phyloP scores from a whole-genome alignment of 1,140 invertebrate species.

The Daktulosphaira vitifoliae region DNA sequence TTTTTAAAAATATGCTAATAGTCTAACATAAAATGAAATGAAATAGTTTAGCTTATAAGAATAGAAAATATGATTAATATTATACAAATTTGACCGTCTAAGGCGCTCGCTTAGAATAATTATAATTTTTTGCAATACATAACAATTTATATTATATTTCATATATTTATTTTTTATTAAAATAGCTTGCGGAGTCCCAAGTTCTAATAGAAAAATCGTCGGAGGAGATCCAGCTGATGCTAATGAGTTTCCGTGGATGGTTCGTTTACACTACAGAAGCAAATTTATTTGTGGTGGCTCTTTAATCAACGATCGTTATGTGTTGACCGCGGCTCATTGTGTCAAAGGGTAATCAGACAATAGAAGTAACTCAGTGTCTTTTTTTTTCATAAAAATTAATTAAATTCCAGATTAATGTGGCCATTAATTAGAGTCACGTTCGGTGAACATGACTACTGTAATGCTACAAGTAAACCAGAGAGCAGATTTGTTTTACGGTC shows the following conservation, averaged over 20 bases:
- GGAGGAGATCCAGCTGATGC: conserved; percentile 57
- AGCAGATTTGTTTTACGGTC: conserved; percentile 64
- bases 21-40: no score
- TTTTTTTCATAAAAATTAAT: background rate
- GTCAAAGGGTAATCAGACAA: conserved; percentile 53
- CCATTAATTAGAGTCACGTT: conserved; percentile 81
- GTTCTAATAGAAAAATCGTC: conserved; percentile 59
- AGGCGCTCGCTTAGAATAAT: no score
- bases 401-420: conserved; percentile 68
- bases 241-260: conserved; percentile 68
- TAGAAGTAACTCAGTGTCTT: no score
- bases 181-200: conserved; percentile 55
- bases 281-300: conserved; percentile 65
- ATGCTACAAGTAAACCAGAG: conserved; percentile 57
- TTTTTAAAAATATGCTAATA: no score
- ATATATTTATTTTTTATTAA: conserved; percentile 34
- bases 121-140: no score
- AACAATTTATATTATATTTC: no score
- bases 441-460: conserved; percentile 70
- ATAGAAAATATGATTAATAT: no score
- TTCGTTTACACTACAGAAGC: conserved; percentile 54
- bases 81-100: no score
- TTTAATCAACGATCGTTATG: conserved; percentile 59
- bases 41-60: no score
- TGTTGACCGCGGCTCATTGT: conserved; percentile 64